Percentiles rank a stretch among this genome's conserved stretches.
Conservation (phyloP, 2,888 invertebrate species). For the Perizoma affinitatum region DNA sequence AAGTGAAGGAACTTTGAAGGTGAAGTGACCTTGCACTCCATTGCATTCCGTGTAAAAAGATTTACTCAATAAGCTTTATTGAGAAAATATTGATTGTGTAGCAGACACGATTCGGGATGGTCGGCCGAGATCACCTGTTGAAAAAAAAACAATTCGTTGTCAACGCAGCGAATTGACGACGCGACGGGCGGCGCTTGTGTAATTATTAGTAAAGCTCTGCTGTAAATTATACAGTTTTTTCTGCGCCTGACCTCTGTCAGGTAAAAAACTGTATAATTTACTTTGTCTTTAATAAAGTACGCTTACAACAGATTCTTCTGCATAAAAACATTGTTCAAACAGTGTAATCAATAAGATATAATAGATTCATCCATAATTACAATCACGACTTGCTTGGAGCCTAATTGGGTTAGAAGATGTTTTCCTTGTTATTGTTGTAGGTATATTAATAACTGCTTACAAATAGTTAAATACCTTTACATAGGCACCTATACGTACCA, state of each 20-base stretch:
- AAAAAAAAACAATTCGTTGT: background rate
- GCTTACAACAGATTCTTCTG: too few species aligned
- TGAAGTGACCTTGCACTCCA: constrained; percentile 53
- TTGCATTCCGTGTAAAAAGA: constrained; percentile 41
- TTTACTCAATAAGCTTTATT: constrained; percentile 53
- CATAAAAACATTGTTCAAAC: too few species aligned
- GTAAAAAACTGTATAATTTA: too few species aligned
- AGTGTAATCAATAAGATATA: too few species aligned
- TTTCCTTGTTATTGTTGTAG: constrained; percentile 22
- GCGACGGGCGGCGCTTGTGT: background rate
- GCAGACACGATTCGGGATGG: constrained; percentile 48
- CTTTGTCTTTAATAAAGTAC: too few species aligned
- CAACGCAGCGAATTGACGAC: constrained; percentile 3
- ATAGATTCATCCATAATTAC: constrained; percentile 10
- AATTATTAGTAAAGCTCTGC: background rate
- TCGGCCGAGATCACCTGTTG: constrained; percentile 35
- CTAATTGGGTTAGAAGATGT: constrained; percentile 16
- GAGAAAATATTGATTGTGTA: constrained; percentile 53
- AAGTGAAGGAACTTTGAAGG: constrained; percentile 47
- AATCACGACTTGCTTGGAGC: constrained; percentile 22
- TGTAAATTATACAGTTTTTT: too few species aligned
- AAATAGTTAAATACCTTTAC: background rate
- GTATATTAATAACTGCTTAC: background rate
- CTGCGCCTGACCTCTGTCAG: too few species aligned
- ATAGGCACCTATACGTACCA: too few species aligned